Conservation (phyloP, 2,797 vertebrate species). For the Trematomus bernacchii region DNA sequence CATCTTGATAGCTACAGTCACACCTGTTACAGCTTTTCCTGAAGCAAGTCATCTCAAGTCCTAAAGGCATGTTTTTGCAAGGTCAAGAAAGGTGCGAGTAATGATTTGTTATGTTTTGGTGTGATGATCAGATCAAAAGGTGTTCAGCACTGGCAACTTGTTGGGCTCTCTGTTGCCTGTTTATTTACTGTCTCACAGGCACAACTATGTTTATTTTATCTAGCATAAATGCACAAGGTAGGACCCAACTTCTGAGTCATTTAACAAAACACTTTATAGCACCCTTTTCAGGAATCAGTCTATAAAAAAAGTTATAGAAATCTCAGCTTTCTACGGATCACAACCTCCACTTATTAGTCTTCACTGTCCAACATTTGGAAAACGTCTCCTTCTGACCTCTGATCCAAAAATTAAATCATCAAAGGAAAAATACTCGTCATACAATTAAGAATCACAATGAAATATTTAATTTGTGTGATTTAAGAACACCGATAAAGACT, state of each 20-base stretch:
- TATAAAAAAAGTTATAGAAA: not conserved
- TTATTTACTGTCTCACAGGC: not conserved
- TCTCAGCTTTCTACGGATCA: not conserved
- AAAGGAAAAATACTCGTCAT: not conserved
- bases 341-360: not conserved
- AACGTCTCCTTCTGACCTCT: not conserved
- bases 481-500: not conserved
- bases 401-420: not conserved
- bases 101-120: constrained; percentile 3
- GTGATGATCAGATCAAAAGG: not conserved
- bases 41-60: constrained; percentile 6
- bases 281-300: not conserved
- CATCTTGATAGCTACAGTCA: not conserved
- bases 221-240: no score
- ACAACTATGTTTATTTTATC: not conserved
- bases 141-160: not conserved
- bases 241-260: not conserved
- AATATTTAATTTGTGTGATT: not conserved
- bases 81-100: not conserved
- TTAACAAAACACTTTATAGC: not conserved
- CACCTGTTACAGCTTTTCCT: constrained; percentile 40
- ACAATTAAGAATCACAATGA: not conserved
- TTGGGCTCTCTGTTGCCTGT: not conserved
- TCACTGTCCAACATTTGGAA: not conserved
- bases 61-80: not conserved